Conservation (phyloP, 2,888 invertebrate species). For the Sussaba pulchella region DNA sequence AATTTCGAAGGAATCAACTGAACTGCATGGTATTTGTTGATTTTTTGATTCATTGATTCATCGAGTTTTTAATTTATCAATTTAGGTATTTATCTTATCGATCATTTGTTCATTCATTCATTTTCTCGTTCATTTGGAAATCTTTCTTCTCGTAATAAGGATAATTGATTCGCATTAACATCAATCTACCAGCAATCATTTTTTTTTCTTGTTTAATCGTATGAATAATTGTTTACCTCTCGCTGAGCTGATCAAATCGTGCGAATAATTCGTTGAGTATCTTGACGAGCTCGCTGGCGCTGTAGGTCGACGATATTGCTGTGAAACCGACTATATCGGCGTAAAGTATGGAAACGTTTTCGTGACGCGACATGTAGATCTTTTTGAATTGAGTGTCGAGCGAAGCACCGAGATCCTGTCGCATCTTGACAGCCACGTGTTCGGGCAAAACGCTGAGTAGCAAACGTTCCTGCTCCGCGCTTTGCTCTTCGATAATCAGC, state of each 20-base stretch:
- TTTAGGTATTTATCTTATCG: too few species aligned
- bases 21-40: too few species aligned
- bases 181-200: too few species aligned
- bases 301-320: constrained; percentile 97
- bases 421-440: constrained; percentile 98
- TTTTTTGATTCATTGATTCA: too few species aligned
- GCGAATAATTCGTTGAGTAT: constrained; percentile 98
- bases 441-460: constrained; percentile 97
- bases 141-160: too few species aligned
- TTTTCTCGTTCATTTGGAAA: too few species aligned
- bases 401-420: constrained; percentile 94
- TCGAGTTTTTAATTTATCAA: too few species aligned
- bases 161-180: too few species aligned
- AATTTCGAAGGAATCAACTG: too few species aligned
- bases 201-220: too few species aligned
- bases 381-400: constrained; percentile 98
- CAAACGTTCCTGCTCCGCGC: constrained; percentile 96
- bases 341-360: constrained; percentile 98
- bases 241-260: constrained; percentile 94
- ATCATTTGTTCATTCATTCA: too few species aligned
- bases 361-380: constrained; percentile 98
- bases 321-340: constrained; percentile 99
- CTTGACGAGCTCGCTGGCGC: constrained; percentile 97
- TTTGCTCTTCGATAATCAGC: constrained; percentile 96
- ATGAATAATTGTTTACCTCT: constrained; percentile 79